Evolutionary conservation across 2,888 invertebrate genomes (phyloP).

Genomic region (Zygothrica quintamaculata): DNA sequence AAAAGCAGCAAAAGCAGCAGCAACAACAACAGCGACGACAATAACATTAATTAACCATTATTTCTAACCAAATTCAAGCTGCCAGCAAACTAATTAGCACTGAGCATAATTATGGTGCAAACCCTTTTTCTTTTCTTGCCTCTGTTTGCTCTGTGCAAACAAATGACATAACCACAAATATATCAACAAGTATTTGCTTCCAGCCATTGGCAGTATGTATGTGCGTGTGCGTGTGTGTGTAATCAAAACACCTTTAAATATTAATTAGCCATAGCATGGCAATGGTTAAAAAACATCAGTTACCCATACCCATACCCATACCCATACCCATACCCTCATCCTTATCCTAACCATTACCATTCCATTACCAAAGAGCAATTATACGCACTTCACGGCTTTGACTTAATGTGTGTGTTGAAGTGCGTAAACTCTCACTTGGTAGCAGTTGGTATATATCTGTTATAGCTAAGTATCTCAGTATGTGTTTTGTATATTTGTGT

Average conservation of each 20-base stretch:
- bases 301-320: constrained; percentile 25
- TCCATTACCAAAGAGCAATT: too few species aligned
- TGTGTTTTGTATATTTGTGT: constrained; percentile 10
- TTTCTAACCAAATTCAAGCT: constrained; percentile 13
- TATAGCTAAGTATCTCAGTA: background rate
- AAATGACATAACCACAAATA: constrained; percentile 63
- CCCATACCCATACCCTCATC: too few species aligned
- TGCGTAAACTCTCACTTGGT: constrained; percentile 60
- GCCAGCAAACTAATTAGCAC: constrained; percentile 12
- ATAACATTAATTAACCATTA: constrained; percentile 32
- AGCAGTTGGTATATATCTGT: constrained; percentile 2
- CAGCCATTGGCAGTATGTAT: background rate
- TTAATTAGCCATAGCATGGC: constrained; percentile 64
- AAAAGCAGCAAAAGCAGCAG: constrained; percentile 20
- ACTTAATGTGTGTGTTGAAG: constrained; percentile 61
- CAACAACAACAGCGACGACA: too few species aligned
- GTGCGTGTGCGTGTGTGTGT: constrained; percentile 32
- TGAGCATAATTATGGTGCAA: constrained; percentile 27
- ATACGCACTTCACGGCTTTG: constrained; percentile 16
- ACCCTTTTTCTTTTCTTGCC: too few species aligned
- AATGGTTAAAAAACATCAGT: constrained; percentile 12
- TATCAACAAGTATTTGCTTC: constrained; percentile 27
- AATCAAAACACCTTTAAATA: constrained; percentile 74
- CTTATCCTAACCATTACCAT: too few species aligned
- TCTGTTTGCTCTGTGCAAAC: constrained; percentile 7